A percentile compares a stretch with the other conserved stretches of the same genome.
These are phyloP conservation scores for Andinoacara biseriatus DNA, from an alignment of 2,113 vertebrate genomes.

Conservation along the genomic window DNA sequence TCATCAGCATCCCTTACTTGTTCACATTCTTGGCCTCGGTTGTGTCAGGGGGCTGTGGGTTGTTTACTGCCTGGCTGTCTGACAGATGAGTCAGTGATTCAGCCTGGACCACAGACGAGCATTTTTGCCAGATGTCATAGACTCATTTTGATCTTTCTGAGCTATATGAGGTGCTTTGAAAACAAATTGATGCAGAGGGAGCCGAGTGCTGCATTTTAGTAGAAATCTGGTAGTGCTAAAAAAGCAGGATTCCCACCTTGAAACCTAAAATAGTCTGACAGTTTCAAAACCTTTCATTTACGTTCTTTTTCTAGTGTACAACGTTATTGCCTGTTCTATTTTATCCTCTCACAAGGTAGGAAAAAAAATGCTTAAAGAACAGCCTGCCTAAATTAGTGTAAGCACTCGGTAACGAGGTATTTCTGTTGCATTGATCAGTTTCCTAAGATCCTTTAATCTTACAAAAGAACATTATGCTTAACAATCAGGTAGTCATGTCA, in stretches of 20 bases:
- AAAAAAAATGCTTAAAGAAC: background rate
- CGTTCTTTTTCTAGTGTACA: background rate
- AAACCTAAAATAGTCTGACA: background rate
- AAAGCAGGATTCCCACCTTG: background rate
- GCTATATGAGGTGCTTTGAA: background rate
- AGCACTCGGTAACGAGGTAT: background rate
- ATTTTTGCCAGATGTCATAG: constrained; percentile 46
- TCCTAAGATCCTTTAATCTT: background rate
- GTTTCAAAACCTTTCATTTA: background rate
- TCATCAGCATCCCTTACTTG: constrained; percentile 30
- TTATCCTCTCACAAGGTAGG: background rate
- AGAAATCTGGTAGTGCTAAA: background rate
- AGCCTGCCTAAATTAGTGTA: background rate
- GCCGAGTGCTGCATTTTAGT: background rate
- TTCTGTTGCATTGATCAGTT: background rate
- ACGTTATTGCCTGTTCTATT: background rate
- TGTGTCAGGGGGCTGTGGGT: constrained; percentile 27
- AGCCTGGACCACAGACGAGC: constrained; percentile 28
- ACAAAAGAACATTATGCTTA: background rate
- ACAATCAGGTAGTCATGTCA: background rate
- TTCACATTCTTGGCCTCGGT: constrained; percentile 42
- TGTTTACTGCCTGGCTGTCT: constrained; percentile 57
- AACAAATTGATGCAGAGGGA: background rate
- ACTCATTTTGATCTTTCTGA: constrained; percentile 42
- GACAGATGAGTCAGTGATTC: constrained; percentile 54